Conservation (phyloP, 1,140 invertebrate species). For the Pectinophora gossypiella region DNA sequence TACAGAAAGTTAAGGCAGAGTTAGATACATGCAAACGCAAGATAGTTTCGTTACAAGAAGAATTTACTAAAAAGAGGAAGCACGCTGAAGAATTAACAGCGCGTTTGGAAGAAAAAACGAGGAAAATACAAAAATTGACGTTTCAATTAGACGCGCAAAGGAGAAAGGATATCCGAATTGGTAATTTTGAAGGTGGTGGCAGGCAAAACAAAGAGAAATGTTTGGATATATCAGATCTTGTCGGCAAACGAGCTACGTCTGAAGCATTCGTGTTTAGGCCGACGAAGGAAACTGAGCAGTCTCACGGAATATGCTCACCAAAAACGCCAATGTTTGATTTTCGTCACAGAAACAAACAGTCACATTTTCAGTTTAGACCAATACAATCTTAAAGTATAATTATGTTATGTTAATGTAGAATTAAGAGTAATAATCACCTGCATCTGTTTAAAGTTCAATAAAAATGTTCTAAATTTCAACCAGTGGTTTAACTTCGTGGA, state of each 20-base stretch:
- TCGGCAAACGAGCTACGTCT: conserved; percentile 41
- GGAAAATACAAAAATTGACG: conserved; percentile 66
- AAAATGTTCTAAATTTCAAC: conserved; percentile 90
- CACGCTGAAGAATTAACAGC: conserved; percentile 63
- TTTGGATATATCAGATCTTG: conserved; percentile 61
- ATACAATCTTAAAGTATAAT: conserved; percentile 12
- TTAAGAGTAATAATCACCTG: conserved; percentile 50
- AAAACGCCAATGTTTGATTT: conserved; percentile 63
- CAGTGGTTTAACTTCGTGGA: conserved; percentile 91
- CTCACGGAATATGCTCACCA: conserved; percentile 49
- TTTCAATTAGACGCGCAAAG: conserved; percentile 63
- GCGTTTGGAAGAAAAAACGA: conserved; percentile 57
- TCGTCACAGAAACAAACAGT: conserved; percentile 38
- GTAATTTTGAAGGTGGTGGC: conserved; percentile 38
- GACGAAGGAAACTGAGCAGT: conserved; percentile 43
- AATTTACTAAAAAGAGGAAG: conserved; percentile 62
- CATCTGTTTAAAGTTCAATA: conserved; percentile 72
- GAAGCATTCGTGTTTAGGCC: conserved; percentile 60
- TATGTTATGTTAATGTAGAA: conserved; percentile 2
- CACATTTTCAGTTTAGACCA: conserved; percentile 55
- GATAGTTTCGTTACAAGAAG: conserved; percentile 55
- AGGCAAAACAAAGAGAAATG: conserved; percentile 40
- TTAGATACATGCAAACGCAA: conserved; percentile 65
- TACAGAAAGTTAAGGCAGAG: conserved; percentile 67
- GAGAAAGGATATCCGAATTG: conserved; percentile 54